These are phyloP conservation scores for Ochlodes sylvanus DNA, from an alignment of 2,888 invertebrate species.

Conservation along the genomic window DNA sequence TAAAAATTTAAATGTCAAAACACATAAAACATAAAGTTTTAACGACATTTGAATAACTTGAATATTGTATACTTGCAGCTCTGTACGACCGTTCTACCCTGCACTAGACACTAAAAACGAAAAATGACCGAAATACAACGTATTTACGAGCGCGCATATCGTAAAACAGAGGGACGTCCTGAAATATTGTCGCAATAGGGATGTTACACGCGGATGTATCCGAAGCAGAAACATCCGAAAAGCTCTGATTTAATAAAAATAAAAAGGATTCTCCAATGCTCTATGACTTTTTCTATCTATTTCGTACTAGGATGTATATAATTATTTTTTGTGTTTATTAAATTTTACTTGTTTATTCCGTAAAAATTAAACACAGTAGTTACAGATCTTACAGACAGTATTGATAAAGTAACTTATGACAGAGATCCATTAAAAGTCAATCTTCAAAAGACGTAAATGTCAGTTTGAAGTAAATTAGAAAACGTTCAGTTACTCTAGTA, in stretches of 20 bases:
- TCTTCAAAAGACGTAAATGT: too few relatives aligned
- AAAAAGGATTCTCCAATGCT: too few relatives aligned
- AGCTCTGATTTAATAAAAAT: not conserved
- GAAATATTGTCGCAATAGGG: not conserved
- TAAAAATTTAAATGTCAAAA: not conserved
- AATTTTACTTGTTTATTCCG: too few relatives aligned
- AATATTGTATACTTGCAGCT: not conserved
- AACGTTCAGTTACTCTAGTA: too few relatives aligned
- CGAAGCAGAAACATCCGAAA: not conserved
- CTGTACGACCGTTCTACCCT: not conserved
- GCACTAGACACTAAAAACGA: constrained; percentile 7
- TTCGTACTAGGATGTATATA: too few relatives aligned
- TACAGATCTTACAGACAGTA: too few relatives aligned
- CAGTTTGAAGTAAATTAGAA: too few relatives aligned
- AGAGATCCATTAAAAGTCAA: too few relatives aligned
- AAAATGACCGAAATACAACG: constrained; percentile 5
- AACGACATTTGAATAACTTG: not conserved
- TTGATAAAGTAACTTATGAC: too few relatives aligned
- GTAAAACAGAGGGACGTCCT: not conserved
- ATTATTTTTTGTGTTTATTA: too few relatives aligned
- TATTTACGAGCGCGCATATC: constrained; percentile 1
- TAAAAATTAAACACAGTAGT: too few relatives aligned
- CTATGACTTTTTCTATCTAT: too few relatives aligned
- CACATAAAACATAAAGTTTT: not conserved
- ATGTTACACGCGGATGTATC: not conserved